phyloP scores from a whole-genome alignment of 1,140 invertebrate genomes.

The Eumeta japonica region DNA sequence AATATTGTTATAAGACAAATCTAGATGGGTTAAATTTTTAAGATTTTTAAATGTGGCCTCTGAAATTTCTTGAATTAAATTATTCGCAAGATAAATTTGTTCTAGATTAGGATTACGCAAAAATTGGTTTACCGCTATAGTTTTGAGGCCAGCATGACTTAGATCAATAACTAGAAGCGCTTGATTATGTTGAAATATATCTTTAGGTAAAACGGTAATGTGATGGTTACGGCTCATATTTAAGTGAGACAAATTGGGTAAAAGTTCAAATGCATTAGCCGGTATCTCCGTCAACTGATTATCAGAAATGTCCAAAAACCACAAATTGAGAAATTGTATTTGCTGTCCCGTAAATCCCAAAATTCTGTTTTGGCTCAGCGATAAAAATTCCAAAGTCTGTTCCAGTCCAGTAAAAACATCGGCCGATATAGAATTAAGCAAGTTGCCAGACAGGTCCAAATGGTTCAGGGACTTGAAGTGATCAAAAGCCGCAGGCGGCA shows the following conservation, averaged over 20 bases:
- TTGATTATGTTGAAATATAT: constrained; percentile 61
- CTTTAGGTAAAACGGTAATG: constrained; percentile 60
- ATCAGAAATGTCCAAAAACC: constrained; percentile 73
- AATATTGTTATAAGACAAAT: constrained; percentile 77
- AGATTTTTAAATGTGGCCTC: constrained; percentile 73
- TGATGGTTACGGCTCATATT: constrained; percentile 78
- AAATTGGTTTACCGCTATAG: constrained; percentile 70
- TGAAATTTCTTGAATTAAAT: constrained; percentile 68
- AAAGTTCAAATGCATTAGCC: constrained; percentile 66
- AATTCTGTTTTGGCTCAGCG: constrained; percentile 75
- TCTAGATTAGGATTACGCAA: constrained; percentile 65
- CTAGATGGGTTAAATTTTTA: constrained; percentile 68
- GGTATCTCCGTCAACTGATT: constrained; percentile 74
- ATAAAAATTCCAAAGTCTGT: constrained; percentile 68
- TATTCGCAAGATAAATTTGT: constrained; percentile 66
- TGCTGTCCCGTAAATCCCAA: constrained; percentile 65
- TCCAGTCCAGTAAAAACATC: constrained; percentile 77
- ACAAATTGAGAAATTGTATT: constrained; percentile 64
- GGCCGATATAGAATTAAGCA: constrained; percentile 68
- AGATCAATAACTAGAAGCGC: constrained; percentile 70
- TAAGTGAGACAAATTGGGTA: constrained; percentile 68
- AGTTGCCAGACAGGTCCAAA: constrained; percentile 77
- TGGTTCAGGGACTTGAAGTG: constrained; percentile 73
- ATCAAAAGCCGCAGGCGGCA: constrained; percentile 76
- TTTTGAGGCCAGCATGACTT: constrained; percentile 69